phyloP scores from a whole-genome alignment of 2,797 vertebrate species.

The Malurus splendens region DNA sequence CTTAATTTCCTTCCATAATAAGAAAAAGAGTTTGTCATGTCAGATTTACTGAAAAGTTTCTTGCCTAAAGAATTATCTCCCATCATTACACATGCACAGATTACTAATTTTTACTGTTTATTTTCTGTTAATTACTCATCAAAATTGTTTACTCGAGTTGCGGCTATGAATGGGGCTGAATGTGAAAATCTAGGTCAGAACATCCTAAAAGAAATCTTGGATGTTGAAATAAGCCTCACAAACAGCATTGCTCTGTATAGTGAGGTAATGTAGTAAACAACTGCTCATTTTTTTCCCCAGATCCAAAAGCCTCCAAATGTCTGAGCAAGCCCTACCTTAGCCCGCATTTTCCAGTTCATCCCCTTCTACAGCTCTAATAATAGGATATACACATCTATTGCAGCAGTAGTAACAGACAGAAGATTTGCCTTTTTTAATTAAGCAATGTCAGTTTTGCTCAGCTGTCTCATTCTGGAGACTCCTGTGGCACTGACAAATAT shows the following conservation, averaged over 20 bases:
- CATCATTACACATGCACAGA: neutral
- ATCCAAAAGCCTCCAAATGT: neutral
- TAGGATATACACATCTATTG: neutral
- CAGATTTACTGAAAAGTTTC: neutral
- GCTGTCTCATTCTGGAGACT: neutral
- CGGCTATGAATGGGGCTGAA: neutral
- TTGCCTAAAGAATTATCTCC: neutral
- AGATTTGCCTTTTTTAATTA: neutral
- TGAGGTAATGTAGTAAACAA: neutral
- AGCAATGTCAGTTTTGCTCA: neutral
- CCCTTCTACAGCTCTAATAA: neutral
- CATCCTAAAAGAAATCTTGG: neutral
- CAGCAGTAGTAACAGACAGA: neutral
- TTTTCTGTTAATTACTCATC: neutral
- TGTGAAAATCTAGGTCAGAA: neutral
- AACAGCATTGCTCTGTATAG: neutral
- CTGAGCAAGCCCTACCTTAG: neutral
- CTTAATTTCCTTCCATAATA: neutral
- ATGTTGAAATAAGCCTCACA: neutral
- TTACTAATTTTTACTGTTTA: neutral
- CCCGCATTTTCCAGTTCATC: neutral
- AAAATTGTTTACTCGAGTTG: neutral
- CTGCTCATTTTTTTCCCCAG: neutral
- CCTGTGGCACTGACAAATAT: neutral
- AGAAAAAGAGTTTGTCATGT: neutral